Base-by-base conservation (phyloP, 1,140 invertebrate species). In the Lucilia cuprina region DNA sequence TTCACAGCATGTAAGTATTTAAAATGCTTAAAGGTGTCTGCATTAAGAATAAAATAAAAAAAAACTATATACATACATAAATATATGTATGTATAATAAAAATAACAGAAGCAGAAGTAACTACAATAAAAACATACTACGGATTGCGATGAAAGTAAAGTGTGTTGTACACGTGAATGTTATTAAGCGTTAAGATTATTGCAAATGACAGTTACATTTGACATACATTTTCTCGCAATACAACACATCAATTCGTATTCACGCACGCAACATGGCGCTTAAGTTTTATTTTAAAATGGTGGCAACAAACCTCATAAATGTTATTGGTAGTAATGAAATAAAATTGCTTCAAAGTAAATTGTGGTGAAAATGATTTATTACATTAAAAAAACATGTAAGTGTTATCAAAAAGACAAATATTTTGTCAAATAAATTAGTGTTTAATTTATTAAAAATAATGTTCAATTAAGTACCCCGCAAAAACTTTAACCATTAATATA, bases 1-100 rank as follows among this genome's bases (percentile, higher is more conserved):
- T 80, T 80, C 77, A 50, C 77, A 80, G 41, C 77, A 49, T 80
- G 77, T 80, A 80, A 80, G 77, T 80, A 80, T 80, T 80, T 80
- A 80, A 80, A 80, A 80, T 80, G 77, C 77, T 80, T 80, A 80
- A 80, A 80, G 77, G 77, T 80, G 77, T 80, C 77, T 80, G 41
- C 41, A 70, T 70, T 70, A 70, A 70, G 65, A 70, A 70, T 25
- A n/a, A 70, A 10, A 70, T 10, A 55, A 55, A 55, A 55, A 55
- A 70, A 5, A 19, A 70, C 25, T 30, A 30, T 30, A 30, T n/a
- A n/a, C n/a, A n/a, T n/a, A n/a, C n/a, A 30, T 30, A 30, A n/a
- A n/a, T n/a, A 30, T 17, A 65, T n/a, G 2, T 9, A 65, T 19
- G 25, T 30, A 30, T 30, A 30, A 30, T 30, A 30, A 30, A 30